These are phyloP conservation scores for Archips crataeganus DNA, from an alignment of 2,888 invertebrate species.

Conservation along the genomic window DNA sequence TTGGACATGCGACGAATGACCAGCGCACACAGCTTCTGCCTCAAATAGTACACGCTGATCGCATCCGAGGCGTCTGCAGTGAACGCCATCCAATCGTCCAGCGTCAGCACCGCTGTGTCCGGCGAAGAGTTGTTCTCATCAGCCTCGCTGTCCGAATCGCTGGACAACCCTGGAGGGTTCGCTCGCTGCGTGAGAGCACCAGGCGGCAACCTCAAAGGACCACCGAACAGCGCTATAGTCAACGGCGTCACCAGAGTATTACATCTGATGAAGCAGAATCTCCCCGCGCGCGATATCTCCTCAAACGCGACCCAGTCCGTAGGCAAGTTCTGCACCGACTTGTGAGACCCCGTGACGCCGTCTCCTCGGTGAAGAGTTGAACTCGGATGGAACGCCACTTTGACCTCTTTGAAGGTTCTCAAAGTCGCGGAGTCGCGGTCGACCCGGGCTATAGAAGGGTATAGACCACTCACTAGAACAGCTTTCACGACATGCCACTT, in stretches of 20 bases:
- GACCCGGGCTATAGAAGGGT: constrained; percentile 94
- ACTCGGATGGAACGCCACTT: constrained; percentile 84
- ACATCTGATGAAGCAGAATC: constrained; percentile 90
- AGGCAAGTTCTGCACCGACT: constrained; percentile 81
- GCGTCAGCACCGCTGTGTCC: constrained; percentile 80
- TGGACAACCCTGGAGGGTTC: constrained; percentile 77
- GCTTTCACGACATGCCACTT: constrained; percentile 97
- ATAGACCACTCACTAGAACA: constrained; percentile 94
- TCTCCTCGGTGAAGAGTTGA: constrained; percentile 88
- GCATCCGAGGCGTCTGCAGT: constrained; percentile 89
- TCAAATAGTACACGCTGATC: constrained; percentile 87
- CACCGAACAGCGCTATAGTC: constrained; percentile 92
- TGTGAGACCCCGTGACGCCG: constrained; percentile 66
- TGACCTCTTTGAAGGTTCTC: constrained; percentile 87
- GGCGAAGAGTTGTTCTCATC: constrained; percentile 71
- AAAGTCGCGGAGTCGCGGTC: constrained; percentile 87
- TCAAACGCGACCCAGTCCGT: constrained; percentile 95
- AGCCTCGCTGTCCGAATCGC: constrained; percentile 79
- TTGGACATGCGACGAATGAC: constrained; percentile 87
- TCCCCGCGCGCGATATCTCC: constrained; percentile 91
- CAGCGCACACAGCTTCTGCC: constrained; percentile 90
- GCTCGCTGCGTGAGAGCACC: constrained; percentile 76
- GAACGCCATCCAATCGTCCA: constrained; percentile 92
- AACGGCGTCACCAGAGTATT: constrained; percentile 93
- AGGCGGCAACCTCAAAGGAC: constrained; percentile 87